Evolutionary conservation across 2,797 vertebrate genomes (phyloP).

Genomic region (Hippopotamyrus pictus): DNA sequence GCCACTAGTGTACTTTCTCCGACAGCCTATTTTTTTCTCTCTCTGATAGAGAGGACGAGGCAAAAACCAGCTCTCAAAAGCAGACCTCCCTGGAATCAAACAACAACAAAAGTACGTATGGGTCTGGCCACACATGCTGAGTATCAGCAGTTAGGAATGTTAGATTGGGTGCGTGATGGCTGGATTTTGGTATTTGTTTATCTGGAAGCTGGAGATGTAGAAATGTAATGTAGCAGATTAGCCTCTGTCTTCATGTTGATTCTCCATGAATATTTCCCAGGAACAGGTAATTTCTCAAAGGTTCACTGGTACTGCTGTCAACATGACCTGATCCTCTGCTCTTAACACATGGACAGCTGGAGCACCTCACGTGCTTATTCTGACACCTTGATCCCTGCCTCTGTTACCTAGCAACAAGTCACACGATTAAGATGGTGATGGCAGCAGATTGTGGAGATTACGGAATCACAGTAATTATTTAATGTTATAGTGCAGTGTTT

Average conservation of each 20-base stretch:
- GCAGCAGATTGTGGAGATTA: background rate
- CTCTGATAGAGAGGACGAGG: slow-evolving; percentile 34
- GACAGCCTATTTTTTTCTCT: background rate
- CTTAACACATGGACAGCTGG: background rate
- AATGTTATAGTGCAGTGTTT: background rate
- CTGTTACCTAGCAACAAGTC: background rate
- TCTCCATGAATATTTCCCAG: background rate
- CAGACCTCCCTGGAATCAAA: slow-evolving; percentile 33
- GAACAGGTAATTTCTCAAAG: background rate
- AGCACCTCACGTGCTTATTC: background rate
- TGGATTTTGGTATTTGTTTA: background rate
- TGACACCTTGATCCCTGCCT: background rate
- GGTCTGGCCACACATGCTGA: slow-evolving; percentile 27
- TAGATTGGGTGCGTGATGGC: background rate
- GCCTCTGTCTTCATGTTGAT: background rate
- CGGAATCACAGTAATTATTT: background rate
- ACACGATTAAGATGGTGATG: background rate
- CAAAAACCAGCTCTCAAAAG: slow-evolving; percentile 12
- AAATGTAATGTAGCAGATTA: background rate
- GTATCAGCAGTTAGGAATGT: background rate
- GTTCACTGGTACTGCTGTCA: background rate
- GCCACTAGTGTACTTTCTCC: background rate
- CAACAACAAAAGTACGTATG: slow-evolving; percentile 33
- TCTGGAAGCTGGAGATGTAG: background rate
- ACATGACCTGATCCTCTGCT: background rate